Evolutionary conservation across 1,140 invertebrate genomes (phyloP).

Genomic region (Lutraria rhynchaena): DNA sequence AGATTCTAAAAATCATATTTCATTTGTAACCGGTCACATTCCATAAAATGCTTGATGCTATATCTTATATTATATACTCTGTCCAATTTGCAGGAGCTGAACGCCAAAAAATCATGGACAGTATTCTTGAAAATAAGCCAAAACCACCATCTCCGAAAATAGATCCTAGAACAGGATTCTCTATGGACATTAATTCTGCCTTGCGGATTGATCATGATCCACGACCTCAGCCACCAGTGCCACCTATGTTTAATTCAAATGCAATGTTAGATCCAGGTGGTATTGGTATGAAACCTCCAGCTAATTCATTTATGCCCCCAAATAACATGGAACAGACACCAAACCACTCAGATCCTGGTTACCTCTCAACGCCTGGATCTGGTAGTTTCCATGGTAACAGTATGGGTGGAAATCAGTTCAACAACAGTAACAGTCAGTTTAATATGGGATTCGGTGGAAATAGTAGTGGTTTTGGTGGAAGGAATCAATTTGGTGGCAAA

Average conservation of each 20-base stretch:
- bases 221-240: constrained; percentile 6
- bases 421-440: constrained; percentile 46
- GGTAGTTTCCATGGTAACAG: constrained; percentile 26
- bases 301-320: constrained; percentile 8
- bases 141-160: constrained; percentile 67
- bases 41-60: too few relatives aligned
- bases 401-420: constrained; percentile 33
- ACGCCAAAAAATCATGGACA: constrained; percentile 86
- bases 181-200: constrained; percentile 48
- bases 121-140: constrained; percentile 82
- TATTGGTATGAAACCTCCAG: not conserved
- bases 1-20: too few relatives aligned
- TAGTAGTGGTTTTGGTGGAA: constrained; percentile 21
- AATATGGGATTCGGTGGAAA: constrained; percentile 14
- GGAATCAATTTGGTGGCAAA: constrained; percentile 40
- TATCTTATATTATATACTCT: too few relatives aligned
- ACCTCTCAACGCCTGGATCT: constrained; percentile 36
- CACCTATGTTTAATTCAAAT: constrained; percentile 10
- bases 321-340: constrained; percentile 52
- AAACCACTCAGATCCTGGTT: constrained; percentile 37
- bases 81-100: constrained; percentile 75
- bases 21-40: too few relatives aligned
- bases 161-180: constrained; percentile 62
- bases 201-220: constrained; percentile 53
- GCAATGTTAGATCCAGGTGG: constrained; percentile 24